Percentiles rank a stretch among this genome's conserved stretches.
phyloP scores from a whole-genome alignment of 2,888 invertebrate species.

The Philaethria dido region DNA sequence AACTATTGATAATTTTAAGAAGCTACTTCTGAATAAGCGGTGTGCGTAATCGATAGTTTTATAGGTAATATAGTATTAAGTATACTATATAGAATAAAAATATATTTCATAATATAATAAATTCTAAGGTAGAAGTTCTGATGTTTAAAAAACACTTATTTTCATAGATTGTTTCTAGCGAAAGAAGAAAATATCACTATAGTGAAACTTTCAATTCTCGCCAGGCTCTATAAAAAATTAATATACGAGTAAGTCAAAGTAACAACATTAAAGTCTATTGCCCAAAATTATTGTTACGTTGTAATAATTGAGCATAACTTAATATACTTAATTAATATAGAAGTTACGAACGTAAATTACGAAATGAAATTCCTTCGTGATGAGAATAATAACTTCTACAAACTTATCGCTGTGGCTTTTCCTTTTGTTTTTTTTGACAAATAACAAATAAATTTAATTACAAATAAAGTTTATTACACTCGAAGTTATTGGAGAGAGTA shows the following conservation, averaged over 20 bases:
- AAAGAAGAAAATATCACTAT: too few relatives aligned
- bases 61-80: too few relatives aligned
- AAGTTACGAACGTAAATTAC: neutral
- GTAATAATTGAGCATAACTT: neutral
- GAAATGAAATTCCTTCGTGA: neutral
- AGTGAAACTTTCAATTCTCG: too few relatives aligned
- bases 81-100: too few relatives aligned
- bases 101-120: too few relatives aligned
- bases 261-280: neutral
- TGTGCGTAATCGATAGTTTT: too few relatives aligned
- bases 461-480: too few relatives aligned
- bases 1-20: slow-evolving; percentile 3
- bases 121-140: too few relatives aligned
- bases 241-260: neutral
- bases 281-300: neutral
- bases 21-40: neutral
- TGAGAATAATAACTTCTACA: neutral
- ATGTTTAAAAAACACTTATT: too few relatives aligned
- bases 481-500: too few relatives aligned
- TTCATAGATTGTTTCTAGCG: too few relatives aligned
- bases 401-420: neutral
- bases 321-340: slow-evolving; percentile 3
- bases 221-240: too few relatives aligned
- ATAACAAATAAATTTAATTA: neutral
- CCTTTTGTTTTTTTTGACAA: neutral